phyloP scores from a whole-genome alignment of 2,888 invertebrate genomes.

The Hydropsyche betteni region DNA sequence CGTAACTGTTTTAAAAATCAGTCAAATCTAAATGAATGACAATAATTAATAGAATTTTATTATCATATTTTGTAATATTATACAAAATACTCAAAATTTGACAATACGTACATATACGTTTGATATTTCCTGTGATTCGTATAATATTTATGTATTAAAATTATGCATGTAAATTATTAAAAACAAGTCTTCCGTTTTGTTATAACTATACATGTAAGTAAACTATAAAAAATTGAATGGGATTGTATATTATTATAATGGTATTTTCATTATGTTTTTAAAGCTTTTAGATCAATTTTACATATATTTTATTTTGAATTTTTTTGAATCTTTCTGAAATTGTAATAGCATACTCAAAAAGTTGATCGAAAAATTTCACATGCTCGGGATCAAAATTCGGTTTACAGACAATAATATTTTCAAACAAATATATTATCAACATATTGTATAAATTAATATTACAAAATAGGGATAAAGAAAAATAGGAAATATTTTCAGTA shows the following conservation, averaged over 20 bases:
- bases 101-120: constrained; percentile 15
- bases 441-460: constrained; percentile 25
- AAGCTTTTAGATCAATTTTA: too few species aligned
- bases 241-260: neutral
- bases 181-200: constrained; percentile 51
- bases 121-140: constrained; percentile 2
- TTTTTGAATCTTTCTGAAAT: too few species aligned
- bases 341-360: too few species aligned
- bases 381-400: constrained; percentile 22
- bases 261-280: too few species aligned
- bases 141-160: constrained; percentile 11
- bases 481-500: neutral
- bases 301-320: too few species aligned
- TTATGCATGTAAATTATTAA: constrained; percentile 40
- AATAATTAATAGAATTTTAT: constrained; percentile 31
- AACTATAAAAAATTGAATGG: constrained; percentile 12
- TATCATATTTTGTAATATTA: constrained; percentile 41
- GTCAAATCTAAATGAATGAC: constrained; percentile 25
- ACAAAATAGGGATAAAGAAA: neutral
- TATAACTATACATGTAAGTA: constrained; percentile 28
- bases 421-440: neutral
- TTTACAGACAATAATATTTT: constrained; percentile 24
- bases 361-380: neutral
- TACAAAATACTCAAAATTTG: constrained; percentile 30
- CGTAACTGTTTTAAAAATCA: too few species aligned